These are phyloP conservation scores for Arnoldichthys spilopterus DNA, from an alignment of 2,797 vertebrate species.

Conservation along the genomic window DNA sequence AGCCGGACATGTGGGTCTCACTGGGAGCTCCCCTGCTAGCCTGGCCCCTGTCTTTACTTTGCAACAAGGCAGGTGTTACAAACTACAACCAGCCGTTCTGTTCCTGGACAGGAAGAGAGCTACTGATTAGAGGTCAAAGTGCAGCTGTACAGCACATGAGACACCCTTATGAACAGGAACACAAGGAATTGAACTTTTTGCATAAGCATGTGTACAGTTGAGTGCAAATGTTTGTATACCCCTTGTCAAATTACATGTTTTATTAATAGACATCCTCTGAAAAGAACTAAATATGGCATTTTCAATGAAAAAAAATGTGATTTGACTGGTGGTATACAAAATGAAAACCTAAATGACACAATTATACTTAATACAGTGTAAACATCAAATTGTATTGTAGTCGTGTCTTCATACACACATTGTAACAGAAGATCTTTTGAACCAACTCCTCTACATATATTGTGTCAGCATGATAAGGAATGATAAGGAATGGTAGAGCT, in stretches of 20 bases:
- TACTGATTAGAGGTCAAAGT: conserved; percentile 61
- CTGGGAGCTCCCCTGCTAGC: conserved; percentile 23
- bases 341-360: too few species aligned
- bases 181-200: neutral
- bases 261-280: neutral
- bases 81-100: conserved; percentile 70
- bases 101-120: conserved; percentile 64
- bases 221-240: too few species aligned
- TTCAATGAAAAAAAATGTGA: too few species aligned
- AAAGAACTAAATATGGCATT: too few species aligned
- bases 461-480: too few species aligned
- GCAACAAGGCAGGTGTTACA: conserved; percentile 56
- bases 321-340: too few species aligned
- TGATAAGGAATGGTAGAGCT: too few species aligned
- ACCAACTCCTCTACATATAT: neutral
- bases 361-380: too few species aligned
- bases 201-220: conserved; percentile 46
- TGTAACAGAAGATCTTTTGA: conserved; percentile 23
- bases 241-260: neutral
- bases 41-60: conserved; percentile 47
- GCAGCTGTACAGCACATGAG: conserved; percentile 35
- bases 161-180: conserved; percentile 1
- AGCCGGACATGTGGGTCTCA: conserved; percentile 44
- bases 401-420: conserved; percentile 23
- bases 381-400: too few species aligned